Conservation (phyloP, 2,113 vertebrate species). For the Ploceus nigricollis region DNA sequence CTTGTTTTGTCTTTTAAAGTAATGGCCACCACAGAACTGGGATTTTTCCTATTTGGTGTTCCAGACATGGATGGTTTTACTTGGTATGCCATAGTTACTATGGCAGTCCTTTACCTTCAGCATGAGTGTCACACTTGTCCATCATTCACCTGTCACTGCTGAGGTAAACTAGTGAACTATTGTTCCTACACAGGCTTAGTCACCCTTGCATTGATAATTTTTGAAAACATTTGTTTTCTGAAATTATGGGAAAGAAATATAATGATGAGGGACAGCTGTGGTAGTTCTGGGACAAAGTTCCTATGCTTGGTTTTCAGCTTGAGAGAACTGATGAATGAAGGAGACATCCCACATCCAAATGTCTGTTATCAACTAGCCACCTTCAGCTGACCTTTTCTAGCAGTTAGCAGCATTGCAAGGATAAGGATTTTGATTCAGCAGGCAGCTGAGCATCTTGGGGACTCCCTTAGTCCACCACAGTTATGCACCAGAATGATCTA, state of each 20-base stretch:
- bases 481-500: not conserved
- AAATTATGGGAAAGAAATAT: not conserved
- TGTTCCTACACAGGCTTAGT: not conserved
- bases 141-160: not conserved
- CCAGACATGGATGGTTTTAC: not conserved
- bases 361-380: not conserved
- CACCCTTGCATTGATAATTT: not conserved
- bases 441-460: not conserved
- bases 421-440: not conserved
- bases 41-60: not conserved
- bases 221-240: not conserved
- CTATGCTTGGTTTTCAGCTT: not conserved
- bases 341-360: not conserved
- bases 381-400: not conserved
- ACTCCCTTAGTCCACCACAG: not conserved
- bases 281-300: not conserved
- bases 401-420: not conserved
- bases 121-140: not conserved
- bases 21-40: not conserved
- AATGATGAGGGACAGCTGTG: not conserved
- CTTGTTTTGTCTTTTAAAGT: not conserved
- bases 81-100: not conserved
- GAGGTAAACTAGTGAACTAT: not conserved
- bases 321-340: not conserved
- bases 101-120: not conserved